Percentiles rank a stretch among this genome's conserved stretches.
Evolutionary conservation across 2,797 vertebrate genomes (phyloP).

Genomic region (Poecilia picta): DNA sequence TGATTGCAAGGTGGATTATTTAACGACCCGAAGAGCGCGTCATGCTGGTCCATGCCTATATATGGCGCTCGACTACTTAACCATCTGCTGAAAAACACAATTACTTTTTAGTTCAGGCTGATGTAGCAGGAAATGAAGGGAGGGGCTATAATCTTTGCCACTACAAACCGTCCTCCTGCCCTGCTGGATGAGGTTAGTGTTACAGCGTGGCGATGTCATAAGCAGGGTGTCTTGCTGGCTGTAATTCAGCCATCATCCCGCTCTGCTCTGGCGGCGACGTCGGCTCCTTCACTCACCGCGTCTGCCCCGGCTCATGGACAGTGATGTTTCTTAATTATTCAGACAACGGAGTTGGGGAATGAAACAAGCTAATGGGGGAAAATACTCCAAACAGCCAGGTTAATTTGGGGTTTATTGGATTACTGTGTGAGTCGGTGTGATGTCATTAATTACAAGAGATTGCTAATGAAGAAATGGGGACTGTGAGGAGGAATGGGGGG

Average conservation of each 20-base stretch:
- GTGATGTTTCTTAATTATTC: conserved; percentile 80
- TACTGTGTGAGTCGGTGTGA: conserved; percentile 70
- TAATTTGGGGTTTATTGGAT: conserved; percentile 82
- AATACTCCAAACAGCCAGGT: conserved; percentile 71
- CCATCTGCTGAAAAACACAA: conserved; percentile 52
- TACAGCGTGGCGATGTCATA: conserved; percentile 60
- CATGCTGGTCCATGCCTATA: conserved; percentile 15
- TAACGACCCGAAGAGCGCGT: conserved; percentile 33
- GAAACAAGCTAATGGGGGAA: conserved; percentile 71
- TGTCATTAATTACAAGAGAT: conserved; percentile 71
- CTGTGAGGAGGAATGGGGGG: conserved; percentile 39
- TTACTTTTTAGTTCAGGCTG: conserved; percentile 37
- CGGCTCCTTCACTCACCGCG: conserved; percentile 40
- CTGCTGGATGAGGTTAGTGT: conserved; percentile 46
- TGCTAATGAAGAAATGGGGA: conserved; percentile 68
- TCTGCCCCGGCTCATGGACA: conserved; percentile 69
- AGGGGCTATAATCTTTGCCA: conserved; percentile 8
- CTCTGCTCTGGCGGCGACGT: conserved; percentile 61
- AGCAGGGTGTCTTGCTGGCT: conserved; percentile 73
- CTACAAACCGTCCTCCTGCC: conserved; percentile 28
- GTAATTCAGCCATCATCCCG: conserved; percentile 71
- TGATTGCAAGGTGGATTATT: conserved; percentile 44
- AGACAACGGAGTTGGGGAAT: conserved; percentile 64
- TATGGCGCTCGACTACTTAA: conserved; percentile 40
- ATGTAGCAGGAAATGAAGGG: conserved; percentile 50